Percentiles rank a stretch among this genome's conserved stretches.
Conservation (phyloP, 2,113 vertebrate genomes). For the Mugil cephalus region DNA sequence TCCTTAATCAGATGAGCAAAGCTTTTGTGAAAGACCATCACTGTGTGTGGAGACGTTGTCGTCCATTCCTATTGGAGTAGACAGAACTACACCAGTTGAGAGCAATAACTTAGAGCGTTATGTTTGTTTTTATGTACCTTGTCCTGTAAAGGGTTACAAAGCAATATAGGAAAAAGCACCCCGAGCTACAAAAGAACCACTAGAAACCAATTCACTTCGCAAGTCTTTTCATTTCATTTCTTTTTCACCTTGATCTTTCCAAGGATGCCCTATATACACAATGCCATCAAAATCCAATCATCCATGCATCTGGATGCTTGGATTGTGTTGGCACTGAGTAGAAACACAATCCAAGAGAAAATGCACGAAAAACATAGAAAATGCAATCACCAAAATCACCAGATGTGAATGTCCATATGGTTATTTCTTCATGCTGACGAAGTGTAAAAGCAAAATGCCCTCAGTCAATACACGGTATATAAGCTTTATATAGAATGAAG, state of each 20-base stretch:
- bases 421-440: neutral
- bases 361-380: slow-evolving; percentile 6
- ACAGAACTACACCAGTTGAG: slow-evolving; percentile 11
- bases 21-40: slow-evolving; percentile 6
- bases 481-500: neutral
- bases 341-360: slow-evolving; percentile 20
- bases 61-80: slow-evolving; percentile 6
- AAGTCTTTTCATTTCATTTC: slow-evolving; percentile 36
- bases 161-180: slow-evolving; percentile 6
- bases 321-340: slow-evolving; percentile 19
- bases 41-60: slow-evolving; percentile 6
- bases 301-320: slow-evolving; percentile 16
- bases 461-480: neutral
- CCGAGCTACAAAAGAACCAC: slow-evolving; percentile 19
- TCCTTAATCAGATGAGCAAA: slow-evolving; percentile 14
- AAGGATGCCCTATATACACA: slow-evolving; percentile 2
- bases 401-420: slow-evolving; percentile 7
- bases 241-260: slow-evolving; percentile 14
- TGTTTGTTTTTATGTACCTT: neutral
- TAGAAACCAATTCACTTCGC: slow-evolving; percentile 18
- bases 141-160: slow-evolving; percentile 28
- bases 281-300: slow-evolving; percentile 41
- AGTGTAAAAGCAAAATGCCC: neutral
- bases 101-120: slow-evolving; percentile 11
- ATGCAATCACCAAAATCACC: slow-evolving; percentile 27